Percentiles rank a stretch among this genome's conserved stretches.
These are phyloP conservation scores for Lynx canadensis DNA, from an alignment of 2,113 vertebrate species.

Conservation along the genomic window DNA sequence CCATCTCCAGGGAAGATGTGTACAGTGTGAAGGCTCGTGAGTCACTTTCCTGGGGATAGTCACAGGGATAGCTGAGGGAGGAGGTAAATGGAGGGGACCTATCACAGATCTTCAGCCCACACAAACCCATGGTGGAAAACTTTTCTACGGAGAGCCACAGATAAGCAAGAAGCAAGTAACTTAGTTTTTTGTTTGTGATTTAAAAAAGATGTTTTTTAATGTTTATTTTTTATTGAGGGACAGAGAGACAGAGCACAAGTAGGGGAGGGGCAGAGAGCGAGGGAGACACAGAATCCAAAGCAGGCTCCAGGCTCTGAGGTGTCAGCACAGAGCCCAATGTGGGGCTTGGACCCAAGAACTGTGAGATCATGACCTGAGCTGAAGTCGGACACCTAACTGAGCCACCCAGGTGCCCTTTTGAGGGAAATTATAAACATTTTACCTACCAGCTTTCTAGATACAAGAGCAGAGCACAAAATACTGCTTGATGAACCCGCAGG, in stretches of 20 bases:
- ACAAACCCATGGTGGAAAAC: not conserved
- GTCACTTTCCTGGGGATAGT: not conserved
- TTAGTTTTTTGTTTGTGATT: not conserved
- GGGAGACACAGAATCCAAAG: too few species aligned
- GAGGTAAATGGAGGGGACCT: not conserved
- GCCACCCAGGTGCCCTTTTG: not conserved
- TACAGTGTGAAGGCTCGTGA: rapidly evolving
- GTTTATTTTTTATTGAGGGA: too few species aligned
- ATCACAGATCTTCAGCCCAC: not conserved
- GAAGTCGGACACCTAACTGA: too few species aligned
- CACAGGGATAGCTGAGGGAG: not conserved
- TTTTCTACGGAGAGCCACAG: not conserved
- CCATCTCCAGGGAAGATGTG: slow-evolving; percentile 50
- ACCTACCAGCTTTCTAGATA: not conserved
- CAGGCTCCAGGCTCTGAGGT: too few species aligned
- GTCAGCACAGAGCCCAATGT: too few species aligned
- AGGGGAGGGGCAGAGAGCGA: too few species aligned
- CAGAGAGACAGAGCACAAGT: too few species aligned
- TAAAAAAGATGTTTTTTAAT: not conserved
- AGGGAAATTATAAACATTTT: not conserved
- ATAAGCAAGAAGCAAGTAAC: not conserved
- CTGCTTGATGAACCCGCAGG: too few species aligned
- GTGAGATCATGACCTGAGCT: too few species aligned
- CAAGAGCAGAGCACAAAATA: not conserved
- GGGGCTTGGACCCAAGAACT: too few species aligned